Evolutionary conservation across 2,888 invertebrate species (phyloP).

Genomic region (Lordiphosa andalusiaca): DNA sequence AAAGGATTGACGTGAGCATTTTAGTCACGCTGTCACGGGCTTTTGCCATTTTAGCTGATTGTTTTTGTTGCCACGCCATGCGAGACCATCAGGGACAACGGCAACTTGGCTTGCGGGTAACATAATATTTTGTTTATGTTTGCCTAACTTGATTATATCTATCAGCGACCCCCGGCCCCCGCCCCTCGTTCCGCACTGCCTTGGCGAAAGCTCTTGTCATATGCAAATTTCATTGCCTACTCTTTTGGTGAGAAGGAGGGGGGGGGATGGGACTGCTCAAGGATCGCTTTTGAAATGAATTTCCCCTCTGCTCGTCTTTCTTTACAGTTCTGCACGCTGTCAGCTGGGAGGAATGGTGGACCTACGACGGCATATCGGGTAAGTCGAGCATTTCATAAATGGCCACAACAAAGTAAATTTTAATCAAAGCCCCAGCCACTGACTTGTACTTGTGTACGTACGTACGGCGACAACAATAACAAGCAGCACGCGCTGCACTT

Average conservation of each 20-base stretch:
- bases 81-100: slow-evolving; percentile 24
- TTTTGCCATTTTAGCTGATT: slow-evolving; percentile 68
- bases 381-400: slow-evolving; percentile 77
- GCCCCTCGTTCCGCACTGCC: background rate
- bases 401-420: slow-evolving; percentile 56
- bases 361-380: slow-evolving; percentile 97
- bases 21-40: slow-evolving; percentile 65
- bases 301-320: slow-evolving; percentile 16
- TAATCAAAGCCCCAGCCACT: slow-evolving; percentile 45
- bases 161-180: slow-evolving; percentile 28
- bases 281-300: slow-evolving; percentile 1
- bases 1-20: slow-evolving; percentile 68
- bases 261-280: too few relatives aligned
- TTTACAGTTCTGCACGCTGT: slow-evolving; percentile 77
- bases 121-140: slow-evolving; percentile 68
- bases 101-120: slow-evolving; percentile 49
- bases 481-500: slow-evolving; percentile 36
- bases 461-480: slow-evolving; percentile 27
- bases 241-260: too few relatives aligned
- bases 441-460: too few relatives aligned
- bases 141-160: slow-evolving; percentile 67
- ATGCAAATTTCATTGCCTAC: slow-evolving; percentile 48
- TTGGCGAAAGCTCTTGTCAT: slow-evolving; percentile 28
- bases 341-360: slow-evolving; percentile 98
- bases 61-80: slow-evolving; percentile 53